Base-by-base conservation (phyloP, 1,140 invertebrate species). In the Drosophila simulans region DNA sequence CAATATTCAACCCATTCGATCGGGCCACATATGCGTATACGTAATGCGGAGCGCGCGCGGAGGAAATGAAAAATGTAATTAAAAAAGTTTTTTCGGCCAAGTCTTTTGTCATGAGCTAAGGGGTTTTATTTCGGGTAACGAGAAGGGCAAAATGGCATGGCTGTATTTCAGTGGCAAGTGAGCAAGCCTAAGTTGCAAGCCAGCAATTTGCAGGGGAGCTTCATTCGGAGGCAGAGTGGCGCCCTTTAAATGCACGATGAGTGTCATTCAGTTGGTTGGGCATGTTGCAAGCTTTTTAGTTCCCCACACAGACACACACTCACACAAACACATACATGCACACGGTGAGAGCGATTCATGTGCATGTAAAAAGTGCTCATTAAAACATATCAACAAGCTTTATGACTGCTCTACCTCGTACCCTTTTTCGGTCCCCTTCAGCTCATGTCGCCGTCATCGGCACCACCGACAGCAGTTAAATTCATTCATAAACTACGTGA, bases 311-410 rank as follows among this genome's bases (percentile, higher is more conserved):
- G 39, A 37, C 35, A 56, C 39, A 45, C 15, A 48, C 35, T 58
- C 46, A 56, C 48, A 37, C 25, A 57, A 17, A 43, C 37, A 53
- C 13, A 43, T 10, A 55, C 31, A 45, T 20, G 40, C 17, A 56
- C 25, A 45, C 15, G 31, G 27, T 34, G 42, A 66, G 35, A 57
- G 39, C 25, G 56, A 65, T 58, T 57, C 49, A 76, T 77, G 71
- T 79, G 75, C 66, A 88, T 83, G 84, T 71, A 83, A 79, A 75
- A 83, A 88, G 84, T 88, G 80, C 83, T 88, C 83, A 88, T 88
- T 88, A 88, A 88, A 88, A 89, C 84, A 88, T 88, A 88, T 88
- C 83, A 88, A 88, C 83, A 88, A 88, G 83, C 83, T 88, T 88
- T 88, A 88, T 83, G 77, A 71, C 42, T 34, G 57, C 42, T 45